Evolutionary conservation across 2,888 invertebrate species (phyloP).

Genomic region (Phoenoteleia sp.): DNA sequence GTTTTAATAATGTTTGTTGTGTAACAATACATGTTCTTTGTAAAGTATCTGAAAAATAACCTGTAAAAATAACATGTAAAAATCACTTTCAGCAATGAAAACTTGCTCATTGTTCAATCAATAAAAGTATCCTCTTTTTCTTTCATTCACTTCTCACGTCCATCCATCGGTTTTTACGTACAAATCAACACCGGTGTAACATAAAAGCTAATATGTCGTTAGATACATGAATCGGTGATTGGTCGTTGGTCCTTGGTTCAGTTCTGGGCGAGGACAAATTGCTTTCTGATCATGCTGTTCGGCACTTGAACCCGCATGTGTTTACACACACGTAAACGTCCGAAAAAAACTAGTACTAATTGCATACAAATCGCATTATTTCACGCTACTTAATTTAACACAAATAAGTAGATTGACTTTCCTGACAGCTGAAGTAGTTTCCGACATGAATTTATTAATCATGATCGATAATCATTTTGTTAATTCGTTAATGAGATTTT

Average conservation of each 20-base stretch:
- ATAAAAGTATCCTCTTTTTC: neutral
- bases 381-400: slow-evolving; percentile 22
- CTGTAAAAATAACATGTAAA: neutral
- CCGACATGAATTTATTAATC: slow-evolving; percentile 16
- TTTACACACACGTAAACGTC: neutral
- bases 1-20: too few relatives aligned
- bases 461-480: slow-evolving; percentile 12
- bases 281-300: slow-evolving; percentile 77
- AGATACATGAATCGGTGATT: slow-evolving; percentile 56
- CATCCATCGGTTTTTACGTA: neutral
- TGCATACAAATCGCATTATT: slow-evolving; percentile 56
- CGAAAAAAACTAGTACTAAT: slow-evolving; percentile 32
- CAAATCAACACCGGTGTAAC: slow-evolving; percentile 16
- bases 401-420: slow-evolving; percentile 23
- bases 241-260: slow-evolving; percentile 78
- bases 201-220: slow-evolving; percentile 34
- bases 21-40: too few relatives aligned
- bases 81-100: neutral
- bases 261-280: slow-evolving; percentile 79
- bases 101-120: neutral
- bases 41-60: too few relatives aligned
- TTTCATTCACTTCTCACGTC: neutral
- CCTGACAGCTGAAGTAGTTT: slow-evolving; percentile 2
- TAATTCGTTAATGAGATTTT: too few relatives aligned
- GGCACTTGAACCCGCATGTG: slow-evolving; percentile 56